phyloP scores from a whole-genome alignment of 2,113 vertebrate genomes.

The Zapornia atra region DNA sequence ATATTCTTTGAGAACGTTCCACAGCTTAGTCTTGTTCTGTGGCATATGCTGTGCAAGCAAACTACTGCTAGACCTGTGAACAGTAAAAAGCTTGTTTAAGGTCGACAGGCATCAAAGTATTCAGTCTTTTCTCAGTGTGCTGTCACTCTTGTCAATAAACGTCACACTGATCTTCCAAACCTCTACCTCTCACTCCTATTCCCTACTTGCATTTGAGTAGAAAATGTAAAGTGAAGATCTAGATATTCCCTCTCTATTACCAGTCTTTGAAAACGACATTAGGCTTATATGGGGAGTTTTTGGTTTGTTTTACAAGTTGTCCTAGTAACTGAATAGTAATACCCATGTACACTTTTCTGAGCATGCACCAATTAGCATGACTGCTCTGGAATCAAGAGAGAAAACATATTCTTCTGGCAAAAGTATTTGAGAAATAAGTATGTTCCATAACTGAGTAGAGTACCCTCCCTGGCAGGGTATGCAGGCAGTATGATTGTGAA shows the following conservation, averaged over 20 bases:
- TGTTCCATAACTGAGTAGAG: background rate
- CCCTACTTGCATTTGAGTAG: background rate
- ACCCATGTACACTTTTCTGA: background rate
- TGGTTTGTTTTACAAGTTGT: background rate
- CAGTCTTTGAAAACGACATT: background rate
- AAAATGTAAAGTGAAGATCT: background rate
- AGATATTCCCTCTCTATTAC: background rate
- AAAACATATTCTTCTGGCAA: background rate
- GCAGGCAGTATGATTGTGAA: background rate
- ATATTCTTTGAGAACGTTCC: background rate
- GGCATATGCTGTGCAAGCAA: background rate
- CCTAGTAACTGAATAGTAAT: background rate
- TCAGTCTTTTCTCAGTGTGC: background rate
- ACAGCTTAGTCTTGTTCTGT: background rate
- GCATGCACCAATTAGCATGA: background rate
- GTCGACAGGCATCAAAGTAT: background rate
- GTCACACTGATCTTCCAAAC: background rate
- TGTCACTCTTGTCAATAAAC: background rate
- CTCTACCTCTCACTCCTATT: background rate
- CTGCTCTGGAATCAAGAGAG: background rate
- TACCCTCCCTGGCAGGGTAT: background rate
- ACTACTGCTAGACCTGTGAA: background rate
- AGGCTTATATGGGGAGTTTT: fast-evolving
- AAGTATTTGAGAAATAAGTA: background rate
- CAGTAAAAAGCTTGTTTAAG: background rate